Evolutionary conservation across 1,140 invertebrate genomes (phyloP).

Genomic region (Euglossa dilemma): DNA sequence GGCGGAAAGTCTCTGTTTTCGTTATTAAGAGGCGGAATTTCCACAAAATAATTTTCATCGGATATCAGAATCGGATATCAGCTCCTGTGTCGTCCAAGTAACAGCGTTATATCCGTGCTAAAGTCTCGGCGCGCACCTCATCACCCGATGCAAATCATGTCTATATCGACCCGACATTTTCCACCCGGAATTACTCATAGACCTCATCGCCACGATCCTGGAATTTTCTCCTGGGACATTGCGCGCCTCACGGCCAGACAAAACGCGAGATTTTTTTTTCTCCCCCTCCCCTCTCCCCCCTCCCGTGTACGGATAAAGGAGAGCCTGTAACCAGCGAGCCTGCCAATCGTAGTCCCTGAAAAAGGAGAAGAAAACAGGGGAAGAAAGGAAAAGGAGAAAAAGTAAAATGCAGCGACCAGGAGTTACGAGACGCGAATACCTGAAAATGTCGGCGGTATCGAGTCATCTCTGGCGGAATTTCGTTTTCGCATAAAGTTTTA

Average conservation of each 20-base stretch:
- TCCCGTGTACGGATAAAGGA: background rate
- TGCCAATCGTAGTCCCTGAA: background rate
- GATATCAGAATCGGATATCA: too few relatives aligned
- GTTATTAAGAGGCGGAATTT: too few relatives aligned
- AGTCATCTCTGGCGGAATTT: background rate
- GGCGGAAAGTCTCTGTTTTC: too few relatives aligned
- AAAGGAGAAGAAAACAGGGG: background rate
- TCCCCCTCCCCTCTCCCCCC: too few relatives aligned
- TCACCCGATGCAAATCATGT: background rate
- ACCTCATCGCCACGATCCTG: background rate
- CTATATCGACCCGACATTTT: background rate
- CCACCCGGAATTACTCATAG: background rate
- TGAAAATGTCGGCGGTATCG: background rate
- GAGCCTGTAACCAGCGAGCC: background rate
- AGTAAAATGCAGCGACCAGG: background rate
- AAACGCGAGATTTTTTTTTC: background rate
- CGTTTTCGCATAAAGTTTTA: conserved; percentile 12
- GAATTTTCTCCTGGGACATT: background rate
- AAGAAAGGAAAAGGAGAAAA: too few relatives aligned
- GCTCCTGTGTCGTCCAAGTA: too few relatives aligned
- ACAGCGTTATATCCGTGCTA: too few relatives aligned
- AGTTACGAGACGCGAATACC: background rate
- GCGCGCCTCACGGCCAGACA: background rate
- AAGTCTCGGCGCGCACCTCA: too few relatives aligned
- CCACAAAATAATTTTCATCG: too few relatives aligned